phyloP scores from a whole-genome alignment of 2,888 invertebrate genomes.

The Eupsilia transversa region DNA sequence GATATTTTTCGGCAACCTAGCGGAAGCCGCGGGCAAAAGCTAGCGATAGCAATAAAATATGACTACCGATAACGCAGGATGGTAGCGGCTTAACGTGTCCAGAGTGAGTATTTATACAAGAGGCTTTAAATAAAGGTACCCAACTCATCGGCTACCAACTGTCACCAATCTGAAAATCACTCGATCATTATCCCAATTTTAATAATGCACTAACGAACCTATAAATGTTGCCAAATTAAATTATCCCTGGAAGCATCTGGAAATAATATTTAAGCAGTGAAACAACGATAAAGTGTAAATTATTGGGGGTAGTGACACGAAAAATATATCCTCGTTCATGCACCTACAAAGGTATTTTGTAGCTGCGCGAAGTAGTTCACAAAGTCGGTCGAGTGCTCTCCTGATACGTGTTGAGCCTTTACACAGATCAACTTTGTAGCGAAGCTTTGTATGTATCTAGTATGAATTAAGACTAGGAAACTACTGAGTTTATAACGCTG shows the following conservation, averaged over 20 bases:
- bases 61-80: not conserved
- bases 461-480: slow-evolving; percentile 48
- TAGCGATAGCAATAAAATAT: not conserved
- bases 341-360: slow-evolving; percentile 57
- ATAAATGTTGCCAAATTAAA: slow-evolving; percentile 16
- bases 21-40: too few species aligned
- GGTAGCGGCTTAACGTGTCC: not conserved
- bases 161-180: not conserved
- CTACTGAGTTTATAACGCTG: slow-evolving; percentile 15
- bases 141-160: not conserved
- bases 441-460: slow-evolving; percentile 56
- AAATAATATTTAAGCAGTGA: not conserved
- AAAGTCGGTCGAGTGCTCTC: slow-evolving; percentile 60
- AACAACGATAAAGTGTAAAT: slow-evolving; percentile 23
- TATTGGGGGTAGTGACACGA: slow-evolving; percentile 33
- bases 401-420: slow-evolving; percentile 62
- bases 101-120: not conserved
- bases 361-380: slow-evolving; percentile 53
- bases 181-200: not conserved
- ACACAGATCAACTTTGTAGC: slow-evolving; percentile 66
- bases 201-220: not conserved
- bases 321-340: slow-evolving; percentile 36
- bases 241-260: not conserved
- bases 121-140: not conserved
- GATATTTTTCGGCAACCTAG: not conserved